Evolutionary conservation across 2,113 vertebrate genomes (phyloP), one percentile per base, ranked within the genome.

Genomic region (Spea bombifrons): DNA sequence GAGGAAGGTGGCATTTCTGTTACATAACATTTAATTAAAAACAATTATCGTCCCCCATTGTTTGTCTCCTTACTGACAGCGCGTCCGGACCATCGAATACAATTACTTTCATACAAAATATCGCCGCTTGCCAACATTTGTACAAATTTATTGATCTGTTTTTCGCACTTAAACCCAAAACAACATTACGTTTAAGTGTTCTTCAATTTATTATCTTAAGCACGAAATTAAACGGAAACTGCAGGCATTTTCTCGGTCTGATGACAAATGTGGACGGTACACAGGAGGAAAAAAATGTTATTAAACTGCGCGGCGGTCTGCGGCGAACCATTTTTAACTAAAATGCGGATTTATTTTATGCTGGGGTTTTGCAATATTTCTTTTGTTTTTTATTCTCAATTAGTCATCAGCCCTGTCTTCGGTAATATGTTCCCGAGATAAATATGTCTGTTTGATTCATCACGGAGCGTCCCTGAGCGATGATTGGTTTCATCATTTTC

Each of bases 391-490:
- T 64, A 64, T 64, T 17, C n/a, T 8, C 61, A 64, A 64, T 64
- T 64, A 64, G 61, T 64, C 61, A 64, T 64, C 5, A 59, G 61
- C n/a, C 17, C 61, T 64, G 61, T 64, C 61, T 30, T 16, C 8
- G 2, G 61, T 64, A 64, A 64, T 64, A 64, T 30, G n/a, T 64
- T 64, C 61, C 61, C 2, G n/a, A 44, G 17, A 43, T 71, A 53
- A 71, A 53, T 57, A 43, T 55, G 50, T 71, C 50, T 43, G 52
- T 55, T 71, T 53, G 50, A 71, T 44, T 44, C 70, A 71, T 71
- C 43, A 43, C 43, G 70, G 8, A 71, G 16, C 70, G 52, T 7
- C 70, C 50, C 17, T 30, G 70, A 55, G 50, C 17, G 13, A 6
- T 55, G 50, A 71, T 71, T 45, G 52, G 4, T 53, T 43, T 57